Evolutionary conservation across 2,888 invertebrate species (phyloP), one percentile per base, ranked within the genome.

Genomic region (Perithous albicinctus): DNA sequence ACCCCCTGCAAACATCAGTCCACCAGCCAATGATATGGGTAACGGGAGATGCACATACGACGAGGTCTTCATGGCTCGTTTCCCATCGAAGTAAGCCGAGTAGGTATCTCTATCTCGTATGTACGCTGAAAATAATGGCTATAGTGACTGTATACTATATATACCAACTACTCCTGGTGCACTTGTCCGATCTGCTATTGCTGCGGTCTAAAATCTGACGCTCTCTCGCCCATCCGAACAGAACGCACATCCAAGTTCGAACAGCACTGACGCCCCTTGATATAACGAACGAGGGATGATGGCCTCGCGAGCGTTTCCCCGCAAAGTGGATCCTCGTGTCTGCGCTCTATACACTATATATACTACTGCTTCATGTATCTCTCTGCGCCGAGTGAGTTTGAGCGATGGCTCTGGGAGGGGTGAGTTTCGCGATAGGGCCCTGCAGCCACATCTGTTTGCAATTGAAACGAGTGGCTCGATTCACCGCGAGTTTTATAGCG

Each of bases 391-490:
- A 88, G 86, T 86, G 88, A 87, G 87, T 88, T 90, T 90, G 90
- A 91, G 87, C 87, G 90, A 91, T 91, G 87, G 90, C 83, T 70
- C 78, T 70, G 59, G 63, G 78, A 76, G 75, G 85, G 82, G 74
- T 76, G 83, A 85, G 56, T 82, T 75, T 77, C n/a, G 83, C 82
- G 80, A 81, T 61, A 51, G 78, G n/a, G 64, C 72, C 74, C 78
- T 82, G 84, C 84, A 75, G 85, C 87, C 91, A 88, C 91, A 91
- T 91, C 91, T 91, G 91, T 90, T 91, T 91, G 89, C 91, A 91
- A 91, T 90, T 90, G 89, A 88, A 91, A 89, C 89, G 89, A 90
- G 90, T 89, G 89, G 87, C 85, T 85, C 80, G 89, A 86, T 87
- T 87, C 86, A 87, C 82, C 80, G 46, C 59, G 54, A 84, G 84